A percentile compares a stretch with the other conserved stretches of the same genome.
These are phyloP conservation scores for Chrysoperla carnea DNA, from an alignment of 1,140 invertebrate genomes.

Conservation along the genomic window DNA sequence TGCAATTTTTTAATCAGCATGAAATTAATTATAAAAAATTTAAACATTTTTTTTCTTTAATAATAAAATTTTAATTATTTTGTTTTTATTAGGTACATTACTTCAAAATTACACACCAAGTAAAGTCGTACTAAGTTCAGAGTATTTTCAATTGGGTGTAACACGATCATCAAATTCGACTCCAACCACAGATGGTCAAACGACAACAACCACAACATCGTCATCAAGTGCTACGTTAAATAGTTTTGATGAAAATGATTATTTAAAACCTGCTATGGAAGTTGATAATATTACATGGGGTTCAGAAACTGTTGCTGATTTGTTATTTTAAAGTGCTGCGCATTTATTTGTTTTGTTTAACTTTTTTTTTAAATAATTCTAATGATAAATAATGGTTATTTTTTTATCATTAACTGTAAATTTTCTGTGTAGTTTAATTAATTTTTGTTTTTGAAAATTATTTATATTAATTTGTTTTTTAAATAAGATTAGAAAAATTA, in stretches of 20 bases:
- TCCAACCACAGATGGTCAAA: conserved; percentile 8
- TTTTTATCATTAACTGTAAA: no score
- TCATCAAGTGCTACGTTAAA: not conserved
- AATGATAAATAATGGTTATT: no score
- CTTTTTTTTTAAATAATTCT: no score
- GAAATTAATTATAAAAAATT: no score
- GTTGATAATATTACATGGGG: conserved; percentile 37
- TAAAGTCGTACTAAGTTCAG: conserved; percentile 33
- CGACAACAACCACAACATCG: conserved; percentile 1
- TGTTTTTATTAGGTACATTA: conserved; percentile 15
- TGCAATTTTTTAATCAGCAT: no score
- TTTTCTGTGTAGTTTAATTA: no score
- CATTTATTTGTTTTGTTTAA: no score
- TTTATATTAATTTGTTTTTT: no score
- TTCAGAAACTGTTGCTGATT: conserved; percentile 41
- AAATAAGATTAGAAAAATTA: no score
- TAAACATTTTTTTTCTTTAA: not conserved
- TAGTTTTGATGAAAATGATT: conserved; percentile 21
- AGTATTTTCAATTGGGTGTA: conserved; percentile 42
- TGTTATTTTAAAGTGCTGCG: conserved; percentile 30
- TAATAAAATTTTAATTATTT: not conserved
- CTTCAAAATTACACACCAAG: conserved; percentile 42
- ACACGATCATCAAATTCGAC: conserved; percentile 24
- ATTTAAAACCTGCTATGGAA: conserved; percentile 35
- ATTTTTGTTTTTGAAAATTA: no score